These are phyloP conservation scores for Melinaea menophilus DNA, from an alignment of 2,888 invertebrate genomes.

Conservation along the genomic window DNA sequence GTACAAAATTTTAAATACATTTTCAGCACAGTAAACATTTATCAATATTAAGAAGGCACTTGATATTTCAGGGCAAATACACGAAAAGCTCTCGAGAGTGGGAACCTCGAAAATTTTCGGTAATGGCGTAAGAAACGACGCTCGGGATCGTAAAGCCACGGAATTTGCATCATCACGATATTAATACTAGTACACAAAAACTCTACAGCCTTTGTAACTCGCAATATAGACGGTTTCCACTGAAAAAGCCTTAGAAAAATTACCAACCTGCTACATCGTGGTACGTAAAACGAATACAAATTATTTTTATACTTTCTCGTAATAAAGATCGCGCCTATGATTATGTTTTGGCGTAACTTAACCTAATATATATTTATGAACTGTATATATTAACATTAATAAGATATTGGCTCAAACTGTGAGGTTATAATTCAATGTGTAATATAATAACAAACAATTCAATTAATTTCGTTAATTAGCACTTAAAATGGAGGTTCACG, in stretches of 20 bases:
- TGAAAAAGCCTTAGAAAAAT: conserved; percentile 34
- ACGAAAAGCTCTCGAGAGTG: conserved; percentile 54
- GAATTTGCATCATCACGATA: conserved; percentile 67
- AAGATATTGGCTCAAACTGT: not conserved
- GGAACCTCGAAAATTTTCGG: conserved; percentile 61
- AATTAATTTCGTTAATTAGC: conserved; percentile 67
- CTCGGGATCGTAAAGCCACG: conserved; percentile 48
- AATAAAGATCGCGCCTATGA: not conserved
- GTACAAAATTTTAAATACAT: not conserved
- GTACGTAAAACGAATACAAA: conserved; percentile 14
- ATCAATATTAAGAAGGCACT: conserved; percentile 41
- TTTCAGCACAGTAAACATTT: conserved; percentile 27
- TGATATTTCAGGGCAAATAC: conserved; percentile 52
- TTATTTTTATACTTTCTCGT: not conserved
- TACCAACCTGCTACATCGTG: conserved; percentile 25
- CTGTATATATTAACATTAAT: not conserved
- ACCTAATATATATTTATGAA: too few species aligned
- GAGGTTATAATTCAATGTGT: too few species aligned
- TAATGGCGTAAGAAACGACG: conserved; percentile 54
- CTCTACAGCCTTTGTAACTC: conserved; percentile 37
- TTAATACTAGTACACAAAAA: conserved; percentile 57
- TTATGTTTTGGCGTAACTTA: not conserved
- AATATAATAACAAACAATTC: conserved; percentile 45
- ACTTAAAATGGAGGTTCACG: conserved; percentile 71
- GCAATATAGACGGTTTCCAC: conserved; percentile 35